Evolutionary conservation across 1,140 invertebrate genomes (phyloP).

Genomic region (Bombus difficillimus): DNA sequence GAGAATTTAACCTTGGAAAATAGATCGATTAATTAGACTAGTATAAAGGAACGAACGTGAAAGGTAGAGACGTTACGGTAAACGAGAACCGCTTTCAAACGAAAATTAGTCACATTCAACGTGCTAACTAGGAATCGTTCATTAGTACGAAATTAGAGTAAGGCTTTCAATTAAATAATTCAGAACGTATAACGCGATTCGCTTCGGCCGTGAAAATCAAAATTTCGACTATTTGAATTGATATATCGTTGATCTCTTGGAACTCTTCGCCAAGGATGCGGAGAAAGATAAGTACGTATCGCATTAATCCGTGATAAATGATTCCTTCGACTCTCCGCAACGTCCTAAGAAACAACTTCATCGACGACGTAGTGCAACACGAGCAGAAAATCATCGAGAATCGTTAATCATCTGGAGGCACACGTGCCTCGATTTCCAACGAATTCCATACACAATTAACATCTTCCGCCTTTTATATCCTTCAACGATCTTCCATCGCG

Average conservation of each 20-base stretch:
- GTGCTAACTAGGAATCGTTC: not conserved
- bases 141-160: not conserved
- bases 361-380: not conserved
- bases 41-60: not conserved
- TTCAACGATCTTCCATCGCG: not conserved
- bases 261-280: not conserved
- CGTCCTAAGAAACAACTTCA: not conserved
- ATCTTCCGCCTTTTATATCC: not conserved
- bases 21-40: not conserved
- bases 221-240: not conserved
- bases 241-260: not conserved
- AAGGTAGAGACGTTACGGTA: not conserved
- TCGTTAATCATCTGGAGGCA: not conserved
- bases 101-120: not conserved
- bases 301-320: not conserved
- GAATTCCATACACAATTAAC: constrained; percentile 16
- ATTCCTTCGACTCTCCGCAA: not conserved
- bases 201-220: not conserved
- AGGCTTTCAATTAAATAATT: not conserved
- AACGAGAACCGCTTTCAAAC: not conserved
- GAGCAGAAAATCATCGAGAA: not conserved
- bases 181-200: not conserved
- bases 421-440: not conserved
- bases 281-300: not conserved
- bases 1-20: not conserved